Evolutionary conservation across 2,888 invertebrate species (phyloP).

Genomic region (Drosophila niveifrons): DNA sequence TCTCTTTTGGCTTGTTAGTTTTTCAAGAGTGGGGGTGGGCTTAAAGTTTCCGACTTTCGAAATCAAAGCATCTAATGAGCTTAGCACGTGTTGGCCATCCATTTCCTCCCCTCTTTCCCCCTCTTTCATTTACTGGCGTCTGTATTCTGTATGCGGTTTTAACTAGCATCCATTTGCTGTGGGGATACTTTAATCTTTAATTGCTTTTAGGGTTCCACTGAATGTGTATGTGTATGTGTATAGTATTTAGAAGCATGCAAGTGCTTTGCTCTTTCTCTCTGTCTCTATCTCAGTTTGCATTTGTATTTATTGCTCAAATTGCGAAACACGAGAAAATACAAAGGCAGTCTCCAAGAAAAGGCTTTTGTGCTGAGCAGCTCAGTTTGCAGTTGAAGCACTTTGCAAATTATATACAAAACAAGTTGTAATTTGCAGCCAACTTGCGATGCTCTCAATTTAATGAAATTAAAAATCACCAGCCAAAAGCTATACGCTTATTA

Average conservation of each 20-base stretch:
- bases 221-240: conserved; percentile 18
- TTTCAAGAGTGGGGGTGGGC: conserved; percentile 9
- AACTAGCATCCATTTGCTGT: conserved; percentile 24
- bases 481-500: background rate
- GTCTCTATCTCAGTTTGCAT: conserved; percentile 23
- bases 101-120: conserved; percentile 25
- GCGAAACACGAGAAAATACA: conserved; percentile 14
- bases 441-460: background rate
- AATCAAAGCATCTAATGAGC: conserved; percentile 76
- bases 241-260: conserved; percentile 18
- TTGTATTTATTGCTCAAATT: conserved; percentile 51
- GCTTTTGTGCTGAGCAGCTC: conserved; percentile 7
- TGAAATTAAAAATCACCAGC: background rate
- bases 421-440: background rate
- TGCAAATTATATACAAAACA: conserved; percentile 5
- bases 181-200: conserved; percentile 71
- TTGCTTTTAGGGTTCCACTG: conserved; percentile 59
- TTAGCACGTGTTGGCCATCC: conserved; percentile 77
- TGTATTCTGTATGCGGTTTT: conserved; percentile 23
- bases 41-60: conserved; percentile 43
- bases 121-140: background rate
- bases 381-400: conserved; percentile 15
- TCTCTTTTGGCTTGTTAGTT: conserved; percentile 32
- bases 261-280: background rate
- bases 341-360: background rate